Evolutionary conservation across 2,113 vertebrate genomes (phyloP), one percentile per base, ranked within the genome.

Genomic region (Grammomys dolichurus): DNA sequence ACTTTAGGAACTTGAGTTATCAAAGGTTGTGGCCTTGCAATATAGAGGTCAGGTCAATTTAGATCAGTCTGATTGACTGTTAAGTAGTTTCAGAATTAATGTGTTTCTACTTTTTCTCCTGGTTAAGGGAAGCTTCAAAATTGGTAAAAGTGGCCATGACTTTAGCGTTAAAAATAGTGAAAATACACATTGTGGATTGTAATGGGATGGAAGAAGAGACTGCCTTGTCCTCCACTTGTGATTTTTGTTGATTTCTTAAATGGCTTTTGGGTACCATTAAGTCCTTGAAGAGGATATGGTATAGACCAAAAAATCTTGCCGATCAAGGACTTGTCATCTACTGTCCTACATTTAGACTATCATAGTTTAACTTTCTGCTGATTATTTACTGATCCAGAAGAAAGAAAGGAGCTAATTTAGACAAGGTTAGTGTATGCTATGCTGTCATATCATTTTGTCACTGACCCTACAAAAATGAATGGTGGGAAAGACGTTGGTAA

Each of bases 401-500:
- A 77, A 58, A 82, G 73, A 91, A 89, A 73, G 9, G 46, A 77
- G 40, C n/a, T 89, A 69, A 84, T 92, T 95, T 92, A 94, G 54
- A 75, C 48, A 3, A 6, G 56, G 56, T 94, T 80, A 24, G 56
- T 75, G 31, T 80, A 80, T 80, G 17, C 69, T 75, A 22, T 78
- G 22, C 16, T 82, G 31, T 40, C 60, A 82, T 11, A 82, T 22
- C 80, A 60, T 36, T 36, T 8, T 88, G 78, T 20, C 33, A 92
- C 33, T 80, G 60, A 58, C 10, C 33, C 17, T 87, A 63, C 72
- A 92, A 89, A 86, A 89, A 60, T 70, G 65, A 94, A 92, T 94
- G 58, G 48, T 94, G 22, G n/a, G 87, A 51, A 95, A 89, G 51
- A 67, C 51, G 16, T 73, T 82, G 82, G 22, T 76, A n/a, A 76